Evolutionary conservation across 2,113 vertebrate species (phyloP).

Genomic region (Pteronura brasiliensis): DNA sequence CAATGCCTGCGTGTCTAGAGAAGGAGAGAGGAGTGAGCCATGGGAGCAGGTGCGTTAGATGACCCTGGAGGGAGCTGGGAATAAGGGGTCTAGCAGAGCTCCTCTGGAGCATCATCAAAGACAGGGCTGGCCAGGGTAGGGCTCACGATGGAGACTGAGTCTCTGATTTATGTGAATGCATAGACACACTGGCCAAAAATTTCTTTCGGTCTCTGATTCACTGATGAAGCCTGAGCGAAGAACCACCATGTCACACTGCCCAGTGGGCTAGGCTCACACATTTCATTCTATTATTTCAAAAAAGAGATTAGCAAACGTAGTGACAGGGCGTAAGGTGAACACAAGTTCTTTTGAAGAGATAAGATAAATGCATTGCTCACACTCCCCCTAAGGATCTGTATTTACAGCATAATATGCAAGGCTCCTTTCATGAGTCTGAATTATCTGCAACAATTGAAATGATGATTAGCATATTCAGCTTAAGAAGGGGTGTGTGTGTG

Average conservation of each 20-base stretch:
- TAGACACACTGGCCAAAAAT: not conserved
- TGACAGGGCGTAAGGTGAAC: not conserved
- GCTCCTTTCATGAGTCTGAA: not conserved
- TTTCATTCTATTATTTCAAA: not conserved
- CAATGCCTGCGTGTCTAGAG: not conserved
- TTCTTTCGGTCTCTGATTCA: not conserved
- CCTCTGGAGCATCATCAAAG: not conserved
- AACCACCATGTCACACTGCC: not conserved
- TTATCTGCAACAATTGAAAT: not conserved
- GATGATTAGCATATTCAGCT: not conserved
- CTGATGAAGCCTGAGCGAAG: not conserved
- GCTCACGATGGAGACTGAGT: not conserved
- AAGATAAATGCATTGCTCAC: not conserved
- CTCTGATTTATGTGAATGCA: not conserved
- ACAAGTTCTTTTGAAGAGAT: not conserved
- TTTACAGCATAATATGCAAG: not conserved
- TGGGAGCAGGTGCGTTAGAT: rapidly evolving
- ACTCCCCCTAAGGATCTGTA: not conserved
- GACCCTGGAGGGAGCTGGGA: not conserved
- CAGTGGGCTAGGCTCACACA: not conserved
- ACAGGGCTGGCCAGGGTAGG: not conserved
- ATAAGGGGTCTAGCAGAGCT: not conserved
- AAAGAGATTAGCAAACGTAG: not conserved
- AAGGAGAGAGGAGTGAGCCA: not conserved
- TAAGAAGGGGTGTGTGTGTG: not conserved